Evolutionary conservation across 2,113 vertebrate genomes (phyloP), one percentile per base, ranked within the genome.

Genomic region (Mastomys coucha): DNA sequence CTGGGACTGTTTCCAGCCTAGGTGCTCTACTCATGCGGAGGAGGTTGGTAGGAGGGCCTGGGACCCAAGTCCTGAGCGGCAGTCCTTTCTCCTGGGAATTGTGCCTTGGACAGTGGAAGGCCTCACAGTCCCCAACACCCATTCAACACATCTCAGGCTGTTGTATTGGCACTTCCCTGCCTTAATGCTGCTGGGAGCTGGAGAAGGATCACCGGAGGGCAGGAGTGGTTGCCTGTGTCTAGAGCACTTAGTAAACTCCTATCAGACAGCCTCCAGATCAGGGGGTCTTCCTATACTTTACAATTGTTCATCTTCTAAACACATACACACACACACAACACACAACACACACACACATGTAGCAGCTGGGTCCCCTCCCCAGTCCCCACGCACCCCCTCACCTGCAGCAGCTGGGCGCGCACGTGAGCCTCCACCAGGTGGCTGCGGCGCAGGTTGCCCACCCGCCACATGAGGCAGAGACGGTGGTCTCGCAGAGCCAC

Each of bases 391-490:
- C 10, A 0, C 3, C 7, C 17, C 36, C 58, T 36, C 94, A 99
- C 99, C 99, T 99, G 99, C 88, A 99, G 97, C 67, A 99, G 98
- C 94, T 99, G 99, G 77, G 99, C 99, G 80, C 99, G 98, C 65
- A 99, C 99, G 20, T 99, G 99, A 26, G 99, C 99, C 97, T 99
- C 99, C 26, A 99, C 99, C 98, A 99, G 98, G 96, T 99, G 99
- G 98, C 99, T 99, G 97, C 98, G 99, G 28, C 99, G 98, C 60
- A 99, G 97, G 98, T 99, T 99, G 78, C 99, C 99, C 3, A 99
- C 99, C 81, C 99, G 98, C 99, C 99, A 99, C 99, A 99, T 99
- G 98, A 99, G 99, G 97, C 99, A 99, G 96, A 99, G 99, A 96
- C 99, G 99, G 65, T 97, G 99, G 33, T 99, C 99, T 65, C 99